These are phyloP conservation scores for Hyles euphorbiae DNA, from an alignment of 1,140 invertebrate genomes.

Conservation along the genomic window DNA sequence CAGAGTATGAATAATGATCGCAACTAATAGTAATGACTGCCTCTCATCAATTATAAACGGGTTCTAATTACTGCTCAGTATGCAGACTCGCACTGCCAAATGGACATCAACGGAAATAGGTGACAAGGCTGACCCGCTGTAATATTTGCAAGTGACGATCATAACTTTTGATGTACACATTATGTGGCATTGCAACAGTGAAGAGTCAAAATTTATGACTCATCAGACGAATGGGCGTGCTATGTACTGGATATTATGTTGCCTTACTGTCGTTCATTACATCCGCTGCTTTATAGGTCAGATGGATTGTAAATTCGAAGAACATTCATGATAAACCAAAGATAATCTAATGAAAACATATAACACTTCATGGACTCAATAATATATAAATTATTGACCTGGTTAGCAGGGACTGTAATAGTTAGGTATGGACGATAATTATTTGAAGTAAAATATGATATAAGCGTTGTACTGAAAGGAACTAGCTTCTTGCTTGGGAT, in stretches of 20 bases:
- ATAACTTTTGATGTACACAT: constrained; percentile 8
- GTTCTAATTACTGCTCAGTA: constrained; percentile 23
- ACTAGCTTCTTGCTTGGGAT: too few relatives aligned
- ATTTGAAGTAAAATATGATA: too few relatives aligned
- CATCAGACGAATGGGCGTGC: constrained; percentile 1
- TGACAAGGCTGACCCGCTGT: constrained; percentile 12
- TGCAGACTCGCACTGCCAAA: constrained; percentile 10
- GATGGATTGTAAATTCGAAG: too few relatives aligned
- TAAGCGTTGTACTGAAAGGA: too few relatives aligned
- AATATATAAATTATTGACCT: background rate
- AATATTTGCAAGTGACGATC: constrained; percentile 4
- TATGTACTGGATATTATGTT: background rate
- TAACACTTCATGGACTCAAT: too few relatives aligned
- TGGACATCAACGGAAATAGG: constrained; percentile 12
- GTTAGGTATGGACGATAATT: background rate
- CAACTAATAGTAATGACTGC: constrained; percentile 4
- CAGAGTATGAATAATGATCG: background rate
- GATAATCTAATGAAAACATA: too few relatives aligned
- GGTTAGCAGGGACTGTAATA: background rate
- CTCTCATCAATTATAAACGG: constrained; percentile 14
- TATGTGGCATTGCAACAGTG: constrained; percentile 1
- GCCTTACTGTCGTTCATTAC: too few relatives aligned
- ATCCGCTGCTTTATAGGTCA: too few relatives aligned
- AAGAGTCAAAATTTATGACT: background rate
- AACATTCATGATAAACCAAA: too few relatives aligned